Percentiles rank a stretch among this genome's conserved stretches.
Conservation (phyloP, 2,888 invertebrate genomes). For the Melangyna quadrimaculata region DNA sequence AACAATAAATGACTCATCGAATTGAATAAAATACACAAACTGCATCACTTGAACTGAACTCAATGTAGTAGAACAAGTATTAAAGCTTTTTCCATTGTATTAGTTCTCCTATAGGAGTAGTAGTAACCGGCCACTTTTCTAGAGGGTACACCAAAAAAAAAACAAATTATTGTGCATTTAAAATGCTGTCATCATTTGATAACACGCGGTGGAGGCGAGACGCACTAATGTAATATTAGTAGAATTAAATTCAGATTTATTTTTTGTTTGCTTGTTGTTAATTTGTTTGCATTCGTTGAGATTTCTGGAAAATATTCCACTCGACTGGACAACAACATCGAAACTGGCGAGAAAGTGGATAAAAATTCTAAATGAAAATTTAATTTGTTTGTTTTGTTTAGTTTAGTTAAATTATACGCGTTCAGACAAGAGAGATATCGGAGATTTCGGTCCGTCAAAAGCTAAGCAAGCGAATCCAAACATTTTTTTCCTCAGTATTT, state of each 20-base stretch:
- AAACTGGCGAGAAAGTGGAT: constrained; percentile 32
- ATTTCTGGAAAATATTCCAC: constrained; percentile 43
- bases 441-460: too few species aligned
- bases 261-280: not conserved
- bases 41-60: constrained; percentile 41
- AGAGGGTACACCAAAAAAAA: not conserved
- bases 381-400: not conserved
- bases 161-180: constrained; percentile 20
- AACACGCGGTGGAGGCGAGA: not conserved
- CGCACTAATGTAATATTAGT: constrained; percentile 28
- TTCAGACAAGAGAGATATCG: too few species aligned
- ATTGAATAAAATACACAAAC: constrained; percentile 35
- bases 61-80: not conserved
- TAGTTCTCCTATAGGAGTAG: not conserved
- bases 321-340: not conserved
- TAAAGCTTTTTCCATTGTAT: constrained; percentile 6
- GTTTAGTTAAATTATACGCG: too few species aligned
- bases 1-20: constrained; percentile 5
- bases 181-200: constrained; percentile 38
- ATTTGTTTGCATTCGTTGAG: not conserved
- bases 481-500: too few species aligned
- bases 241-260: not conserved
- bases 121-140: not conserved
- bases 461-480: too few species aligned
- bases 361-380: constrained; percentile 7